phyloP scores from a whole-genome alignment of 2,113 vertebrate species.

The Halcyon senegalensis region DNA sequence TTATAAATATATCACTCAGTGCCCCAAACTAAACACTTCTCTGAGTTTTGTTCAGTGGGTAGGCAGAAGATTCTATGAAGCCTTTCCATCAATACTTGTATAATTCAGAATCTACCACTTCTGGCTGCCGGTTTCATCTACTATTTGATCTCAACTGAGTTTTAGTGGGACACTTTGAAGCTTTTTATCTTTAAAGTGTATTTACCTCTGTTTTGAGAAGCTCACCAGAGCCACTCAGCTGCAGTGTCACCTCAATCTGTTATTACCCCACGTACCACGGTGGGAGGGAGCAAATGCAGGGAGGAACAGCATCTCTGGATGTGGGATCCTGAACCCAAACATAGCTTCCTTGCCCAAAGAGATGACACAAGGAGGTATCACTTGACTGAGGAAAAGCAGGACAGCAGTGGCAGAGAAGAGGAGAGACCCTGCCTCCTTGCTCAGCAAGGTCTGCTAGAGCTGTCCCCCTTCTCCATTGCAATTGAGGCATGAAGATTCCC shows the following conservation, averaged over 20 bases:
- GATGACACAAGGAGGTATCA: not conserved
- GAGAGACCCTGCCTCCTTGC: not conserved
- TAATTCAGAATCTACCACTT: not conserved
- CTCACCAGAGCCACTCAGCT: not conserved
- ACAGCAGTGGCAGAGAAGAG: not conserved
- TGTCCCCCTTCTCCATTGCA: not conserved
- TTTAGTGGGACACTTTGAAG: not conserved
- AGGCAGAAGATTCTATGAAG: not conserved
- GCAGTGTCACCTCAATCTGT: not conserved
- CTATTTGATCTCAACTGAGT: not conserved
- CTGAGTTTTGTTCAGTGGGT: not conserved
- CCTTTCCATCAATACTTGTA: not conserved
- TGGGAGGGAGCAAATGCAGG: not conserved
- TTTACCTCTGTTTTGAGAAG: not conserved
- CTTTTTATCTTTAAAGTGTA: not conserved
- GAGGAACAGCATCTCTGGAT: not conserved
- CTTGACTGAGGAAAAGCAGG: not conserved
- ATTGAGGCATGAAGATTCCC: not conserved
- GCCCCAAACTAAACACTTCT: not conserved
- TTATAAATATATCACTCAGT: not conserved
- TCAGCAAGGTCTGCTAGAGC: not conserved
- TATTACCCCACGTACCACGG: rapidly evolving
- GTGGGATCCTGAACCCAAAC: not conserved
- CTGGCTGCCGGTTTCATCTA: not conserved
- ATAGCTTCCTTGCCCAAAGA: not conserved